Base-by-base conservation (phyloP, 2,888 invertebrate genomes). In the Sycophila texana region DNA sequence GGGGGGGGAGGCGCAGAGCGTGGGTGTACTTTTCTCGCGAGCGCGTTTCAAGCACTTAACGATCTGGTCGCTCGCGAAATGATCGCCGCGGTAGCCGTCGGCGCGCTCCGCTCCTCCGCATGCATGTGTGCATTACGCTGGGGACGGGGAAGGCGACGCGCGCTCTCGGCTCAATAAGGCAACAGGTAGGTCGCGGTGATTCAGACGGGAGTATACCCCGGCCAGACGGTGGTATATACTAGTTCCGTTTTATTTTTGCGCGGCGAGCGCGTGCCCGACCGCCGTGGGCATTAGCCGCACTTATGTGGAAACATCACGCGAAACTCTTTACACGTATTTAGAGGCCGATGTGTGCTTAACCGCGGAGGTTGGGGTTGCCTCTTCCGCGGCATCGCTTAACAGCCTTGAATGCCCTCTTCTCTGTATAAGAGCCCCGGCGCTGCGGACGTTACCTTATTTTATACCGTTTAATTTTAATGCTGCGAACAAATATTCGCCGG, bases 151-250 rank as follows among this genome's bases (percentile, higher is more conserved):
- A 47, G 4, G 47, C 57, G 58, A 39, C 58, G 58, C 58, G 58
- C 26, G 26, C 26, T 26, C 13, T 58, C 47, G 20, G 58, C 70
- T 70, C 47, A 47, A 70, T 70, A 70, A 70, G 70, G 70, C 70
- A 70, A 58, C 70, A 70, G 58, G 47, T 70, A 57, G 70, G 58
- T 70, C 70, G 57, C 68, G 13, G 68, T 68, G 68, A 68, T 68
- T 68, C 68, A 68, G 68, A 68, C 22, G 4, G 16, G 39, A 13
- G 47, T 4, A n/a, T 16, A 2, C 12, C 14, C 4, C 16, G 14
- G 53, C 53, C n/a, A 53, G 53, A 53, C n/a, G 53, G 53, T 53
- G 53, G 53, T 53, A 14, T 53, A 39, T 7, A 4, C 39, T 39
- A 14, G 53, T 53, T 53, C 53, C 53, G 53, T 53, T 53, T n/a